Percentiles rank a stretch among this genome's conserved stretches.
phyloP scores from a whole-genome alignment of 2,888 invertebrate species.

The Eubasilissa splendida region DNA sequence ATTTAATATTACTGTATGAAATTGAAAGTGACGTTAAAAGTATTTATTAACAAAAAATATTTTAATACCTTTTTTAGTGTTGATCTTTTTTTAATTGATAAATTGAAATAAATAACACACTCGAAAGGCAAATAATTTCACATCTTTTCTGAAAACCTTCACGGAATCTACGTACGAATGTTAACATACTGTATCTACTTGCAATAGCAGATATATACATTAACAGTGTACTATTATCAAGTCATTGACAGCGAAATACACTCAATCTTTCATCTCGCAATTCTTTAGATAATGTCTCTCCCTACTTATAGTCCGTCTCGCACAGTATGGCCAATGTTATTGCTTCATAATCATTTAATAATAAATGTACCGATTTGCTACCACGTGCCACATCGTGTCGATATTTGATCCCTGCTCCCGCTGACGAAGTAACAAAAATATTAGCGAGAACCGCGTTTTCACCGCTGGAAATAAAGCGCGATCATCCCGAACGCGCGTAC shows the following conservation, averaged over 20 bases:
- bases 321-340: conserved; percentile 36
- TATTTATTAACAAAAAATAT: too few relatives aligned
- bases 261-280: conserved; percentile 22
- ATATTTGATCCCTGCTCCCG: conserved; percentile 19
- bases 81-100: too few relatives aligned
- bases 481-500: conserved; percentile 5
- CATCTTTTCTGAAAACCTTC: too few relatives aligned
- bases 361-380: conserved; percentile 29
- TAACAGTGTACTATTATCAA: background rate
- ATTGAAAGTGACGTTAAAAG: too few relatives aligned
- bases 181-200: too few relatives aligned
- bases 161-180: too few relatives aligned
- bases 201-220: too few relatives aligned
- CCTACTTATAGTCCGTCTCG: conserved; percentile 20
- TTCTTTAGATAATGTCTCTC: conserved; percentile 31
- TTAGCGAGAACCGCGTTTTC: conserved; percentile 41
- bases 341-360: conserved; percentile 42
- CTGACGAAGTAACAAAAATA: conserved; percentile 1
- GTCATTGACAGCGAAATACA: conserved; percentile 19
- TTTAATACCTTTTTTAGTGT: too few relatives aligned
- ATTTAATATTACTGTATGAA: too few relatives aligned
- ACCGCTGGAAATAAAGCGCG: conserved; percentile 46
- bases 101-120: too few relatives aligned
- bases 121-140: too few relatives aligned
- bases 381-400: conserved; percentile 31